phyloP scores from a whole-genome alignment of 2,797 vertebrate genomes.

The Anas capensis region DNA sequence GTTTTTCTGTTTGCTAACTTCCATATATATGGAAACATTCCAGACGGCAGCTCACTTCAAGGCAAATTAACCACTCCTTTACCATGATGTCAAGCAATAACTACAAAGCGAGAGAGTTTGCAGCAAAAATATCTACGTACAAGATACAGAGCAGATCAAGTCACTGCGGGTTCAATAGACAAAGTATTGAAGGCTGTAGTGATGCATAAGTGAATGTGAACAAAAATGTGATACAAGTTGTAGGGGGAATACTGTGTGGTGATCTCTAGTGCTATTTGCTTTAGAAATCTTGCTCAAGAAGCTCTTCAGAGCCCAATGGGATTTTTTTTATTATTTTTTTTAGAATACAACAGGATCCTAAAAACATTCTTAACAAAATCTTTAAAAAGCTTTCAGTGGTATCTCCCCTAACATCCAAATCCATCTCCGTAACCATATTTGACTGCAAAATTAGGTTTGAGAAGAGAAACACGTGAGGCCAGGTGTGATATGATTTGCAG shows the following conservation, averaged over 20 bases:
- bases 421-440: not conserved
- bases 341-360: not conserved
- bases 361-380: not conserved
- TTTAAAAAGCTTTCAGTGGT: not conserved
- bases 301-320: not conserved
- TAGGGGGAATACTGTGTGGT: not conserved
- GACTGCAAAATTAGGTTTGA: not conserved
- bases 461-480: not conserved
- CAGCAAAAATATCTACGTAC: fast-evolving
- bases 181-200: not conserved
- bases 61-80: not conserved
- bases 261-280: not conserved
- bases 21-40: not conserved
- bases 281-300: not conserved
- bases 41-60: not conserved
- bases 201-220: not conserved
- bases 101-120: not conserved
- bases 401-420: not conserved
- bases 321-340: not conserved
- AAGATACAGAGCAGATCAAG: not conserved
- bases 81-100: not conserved
- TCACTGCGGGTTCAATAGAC: not conserved
- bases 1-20: not conserved
- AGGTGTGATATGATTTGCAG: not conserved
- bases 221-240: not conserved